phyloP scores from a whole-genome alignment of 2,888 invertebrate species.

The Rhagophthalmus giganteus region DNA sequence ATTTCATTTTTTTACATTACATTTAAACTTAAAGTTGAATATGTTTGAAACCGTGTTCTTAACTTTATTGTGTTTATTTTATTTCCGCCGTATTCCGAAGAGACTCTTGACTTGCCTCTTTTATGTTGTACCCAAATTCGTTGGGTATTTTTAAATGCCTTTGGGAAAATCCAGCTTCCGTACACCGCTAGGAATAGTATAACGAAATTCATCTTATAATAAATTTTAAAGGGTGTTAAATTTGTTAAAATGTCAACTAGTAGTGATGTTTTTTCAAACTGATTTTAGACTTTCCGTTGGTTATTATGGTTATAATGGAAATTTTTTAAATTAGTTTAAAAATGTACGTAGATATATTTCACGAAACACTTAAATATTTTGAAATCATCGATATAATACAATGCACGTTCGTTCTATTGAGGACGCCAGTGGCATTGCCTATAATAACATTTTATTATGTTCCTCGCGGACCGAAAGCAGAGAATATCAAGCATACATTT shows the following conservation, averaged over 20 bases:
- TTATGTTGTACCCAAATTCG: conserved; percentile 2
- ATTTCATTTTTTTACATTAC: conserved; percentile 24
- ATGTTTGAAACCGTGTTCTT: conserved; percentile 23
- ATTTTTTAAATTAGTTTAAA: too few species aligned
- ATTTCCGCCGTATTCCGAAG: conserved; percentile 13
- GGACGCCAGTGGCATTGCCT: conserved; percentile 28
- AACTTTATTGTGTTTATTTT: conserved; percentile 32
- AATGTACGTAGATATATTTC: too few species aligned
- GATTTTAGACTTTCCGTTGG: too few species aligned
- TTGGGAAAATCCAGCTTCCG: too few species aligned
- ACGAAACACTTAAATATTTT: too few species aligned
- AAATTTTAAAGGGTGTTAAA: too few species aligned
- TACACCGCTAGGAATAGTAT: too few species aligned
- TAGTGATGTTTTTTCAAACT: too few species aligned
- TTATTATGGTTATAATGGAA: too few species aligned
- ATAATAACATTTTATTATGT: conserved; percentile 40
- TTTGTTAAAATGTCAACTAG: too few species aligned
- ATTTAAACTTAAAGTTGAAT: conserved; percentile 30
- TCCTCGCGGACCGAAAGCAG: conserved; percentile 35
- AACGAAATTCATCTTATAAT: too few species aligned
- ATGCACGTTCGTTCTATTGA: neutral
- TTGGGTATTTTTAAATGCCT: too few species aligned
- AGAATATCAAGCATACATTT: conserved; percentile 40
- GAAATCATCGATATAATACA: neutral
- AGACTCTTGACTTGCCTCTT: neutral